Evolutionary conservation across 2,797 vertebrate species (phyloP), one percentile per base, ranked within the genome.

Genomic region (Brachymystax lenok): DNA sequence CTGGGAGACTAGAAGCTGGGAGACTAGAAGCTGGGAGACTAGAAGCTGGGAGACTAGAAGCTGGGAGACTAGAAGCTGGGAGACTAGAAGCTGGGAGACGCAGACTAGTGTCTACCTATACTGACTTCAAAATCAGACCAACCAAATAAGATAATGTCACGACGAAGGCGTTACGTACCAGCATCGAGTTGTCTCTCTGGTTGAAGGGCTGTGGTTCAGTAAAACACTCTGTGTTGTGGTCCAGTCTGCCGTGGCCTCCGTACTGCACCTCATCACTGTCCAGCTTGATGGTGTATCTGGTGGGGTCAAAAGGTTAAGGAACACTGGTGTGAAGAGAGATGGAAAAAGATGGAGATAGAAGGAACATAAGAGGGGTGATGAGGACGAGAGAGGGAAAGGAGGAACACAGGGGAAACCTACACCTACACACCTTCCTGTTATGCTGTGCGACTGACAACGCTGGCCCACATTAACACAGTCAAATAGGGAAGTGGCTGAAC

Each of bases 211-310:
- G 84, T 24, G 89, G 1, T 80, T 97, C 94, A 1, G 95, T 94
- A 90, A 97, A 97, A 90, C 96, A 99, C 17, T 98, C 96, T 0
- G 96, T 98, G 83, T 69, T 92, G 91, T 98, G 96, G 91, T 99
- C 94, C 90, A 99, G 83, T 75, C 98, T 95, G 79, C 95, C 95
- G 86, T 99, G 98, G n/a, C 98, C 98, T 79, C 97, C 98, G 40
- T 98, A 99, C 30, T 88, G 87, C 21, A 0, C 69, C 74, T 89
- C 91, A 86, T 99, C 98, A 40, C 97, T 95, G 89, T 99, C 98
- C 88, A 99, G 93, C 86, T 95, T 96, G 86, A 99, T 97, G 93
- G 94, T 96, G 93, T 97, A 99, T 92, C 96, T 99, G 92, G 51
- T 80, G 73, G 40, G 80, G 77, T 77, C 52, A 33, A 0, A 0